These are phyloP conservation scores for Strix uralensis DNA, from an alignment of 2,113 vertebrate species.

Conservation along the genomic window DNA sequence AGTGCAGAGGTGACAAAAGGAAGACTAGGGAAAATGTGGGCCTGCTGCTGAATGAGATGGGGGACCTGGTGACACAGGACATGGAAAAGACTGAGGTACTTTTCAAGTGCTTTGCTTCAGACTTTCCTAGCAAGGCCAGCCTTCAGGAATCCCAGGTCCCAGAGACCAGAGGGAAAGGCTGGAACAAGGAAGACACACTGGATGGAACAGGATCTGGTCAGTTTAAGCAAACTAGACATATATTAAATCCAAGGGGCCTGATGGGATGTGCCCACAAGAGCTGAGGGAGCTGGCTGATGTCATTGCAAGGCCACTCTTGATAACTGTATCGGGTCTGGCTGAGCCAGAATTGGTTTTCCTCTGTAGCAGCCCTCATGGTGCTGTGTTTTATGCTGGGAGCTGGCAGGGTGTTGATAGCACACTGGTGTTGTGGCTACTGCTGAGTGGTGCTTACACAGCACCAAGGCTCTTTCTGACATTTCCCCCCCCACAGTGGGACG, in stretches of 20 bases:
- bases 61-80: neutral
- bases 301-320: neutral
- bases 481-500: too few relatives aligned
- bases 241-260: neutral
- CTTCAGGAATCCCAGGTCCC: neutral
- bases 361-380: too few relatives aligned
- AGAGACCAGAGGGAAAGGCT: neutral
- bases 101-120: neutral
- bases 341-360: too few relatives aligned
- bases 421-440: too few relatives aligned
- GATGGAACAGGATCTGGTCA: neutral
- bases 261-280: neutral
- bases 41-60: neutral
- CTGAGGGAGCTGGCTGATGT: neutral
- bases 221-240: neutral
- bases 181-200: neutral
- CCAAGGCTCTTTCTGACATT: too few relatives aligned
- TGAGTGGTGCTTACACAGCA: too few relatives aligned
- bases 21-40: neutral
- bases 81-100: neutral
- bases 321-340: too few relatives aligned
- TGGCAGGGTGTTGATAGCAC: too few relatives aligned
- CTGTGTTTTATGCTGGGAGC: too few relatives aligned
- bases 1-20: neutral
- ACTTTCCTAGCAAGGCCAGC: fast-evolving